Evolutionary conservation across 2,888 invertebrate species (phyloP), one percentile per base, ranked within the genome.

Genomic region (Xestia ashworthii): DNA sequence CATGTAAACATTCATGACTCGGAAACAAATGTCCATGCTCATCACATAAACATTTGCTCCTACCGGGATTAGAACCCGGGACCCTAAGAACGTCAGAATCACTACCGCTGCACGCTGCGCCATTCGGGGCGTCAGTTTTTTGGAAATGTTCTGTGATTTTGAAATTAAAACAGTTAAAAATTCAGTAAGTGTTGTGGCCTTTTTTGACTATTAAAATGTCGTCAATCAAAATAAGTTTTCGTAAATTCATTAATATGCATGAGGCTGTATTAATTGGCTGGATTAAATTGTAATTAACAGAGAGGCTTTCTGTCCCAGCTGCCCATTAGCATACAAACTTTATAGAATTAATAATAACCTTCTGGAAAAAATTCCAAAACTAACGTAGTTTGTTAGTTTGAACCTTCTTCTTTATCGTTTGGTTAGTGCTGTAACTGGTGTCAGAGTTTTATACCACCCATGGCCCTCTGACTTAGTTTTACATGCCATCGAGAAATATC

Each of bases 161-260:
- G 41, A 76, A 46, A 58, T 44, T 22, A 46, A 38, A 32, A 62
- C 50, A 8, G 4, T 67, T 3, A 19, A 58, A 41, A 12, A 60
- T 14, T 32, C n/a, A 74, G 25, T 8, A 58, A 65, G 8, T 58
- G 44, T 41, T 32, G 6, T 38, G 19, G 16, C 58, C 22, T 14
- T 12, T 32, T 66, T 66, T n/a, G 32, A n/a, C 44, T 16, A 46
- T 77, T 53, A 62, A 62, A 55, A 44, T 62, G 14, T 62, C 62
- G 16, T 68, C 25, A 25, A 67, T 38, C 2, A 44, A 76, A 53
- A 22, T 62, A 38, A 22, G 19, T n/a, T 67, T n/a, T 25, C n/a
- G 58, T 50, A 0, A 16, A n/a, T 1, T 44, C n/a, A 60, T 76
- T 48, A 58, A 50, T 76, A 74, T 65, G 25, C 22, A 66, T 76